Percentiles rank a stretch among this genome's conserved stretches.
phyloP scores from a whole-genome alignment of 2,113 vertebrate species.

The Geococcyx californianus region DNA sequence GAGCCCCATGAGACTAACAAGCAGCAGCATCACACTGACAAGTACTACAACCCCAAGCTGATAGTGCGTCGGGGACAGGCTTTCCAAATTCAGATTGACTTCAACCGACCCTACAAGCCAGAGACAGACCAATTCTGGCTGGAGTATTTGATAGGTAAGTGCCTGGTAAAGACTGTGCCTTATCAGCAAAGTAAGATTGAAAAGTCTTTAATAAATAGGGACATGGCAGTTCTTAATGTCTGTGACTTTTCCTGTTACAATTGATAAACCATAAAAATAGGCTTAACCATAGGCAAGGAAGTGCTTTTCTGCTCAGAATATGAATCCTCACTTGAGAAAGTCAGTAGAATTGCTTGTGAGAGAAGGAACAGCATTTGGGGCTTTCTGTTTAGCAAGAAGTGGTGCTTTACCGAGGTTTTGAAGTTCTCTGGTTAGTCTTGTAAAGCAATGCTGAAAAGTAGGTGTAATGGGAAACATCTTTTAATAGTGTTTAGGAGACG shows the following conservation, averaged over 20 bases:
- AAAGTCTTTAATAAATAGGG: background rate
- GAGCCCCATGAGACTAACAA: slow-evolving; percentile 79
- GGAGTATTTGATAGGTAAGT: slow-evolving; percentile 92
- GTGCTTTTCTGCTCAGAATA: background rate
- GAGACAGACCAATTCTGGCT: slow-evolving; percentile 84
- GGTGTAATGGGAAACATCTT: background rate
- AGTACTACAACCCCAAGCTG: slow-evolving; percentile 76
- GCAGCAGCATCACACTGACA: slow-evolving; percentile 81
- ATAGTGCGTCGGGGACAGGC: slow-evolving; percentile 89
- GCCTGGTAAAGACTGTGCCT: background rate
- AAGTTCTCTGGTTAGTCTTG: background rate
- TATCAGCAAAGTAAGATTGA: background rate
- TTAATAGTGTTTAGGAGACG: background rate
- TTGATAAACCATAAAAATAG: background rate
- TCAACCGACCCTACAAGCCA: slow-evolving; percentile 84
- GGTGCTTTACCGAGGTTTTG: background rate
- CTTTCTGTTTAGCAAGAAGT: background rate
- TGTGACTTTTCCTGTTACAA: background rate
- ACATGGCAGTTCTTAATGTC: background rate
- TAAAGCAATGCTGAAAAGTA: background rate
- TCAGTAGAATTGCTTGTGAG: background rate
- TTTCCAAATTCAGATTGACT: slow-evolving; percentile 85
- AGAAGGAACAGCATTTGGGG: background rate
- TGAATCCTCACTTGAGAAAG: background rate
- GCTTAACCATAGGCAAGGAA: background rate